Base-by-base conservation (phyloP, 2,113 vertebrate genomes). In the Antechinus flavipes region DNA sequence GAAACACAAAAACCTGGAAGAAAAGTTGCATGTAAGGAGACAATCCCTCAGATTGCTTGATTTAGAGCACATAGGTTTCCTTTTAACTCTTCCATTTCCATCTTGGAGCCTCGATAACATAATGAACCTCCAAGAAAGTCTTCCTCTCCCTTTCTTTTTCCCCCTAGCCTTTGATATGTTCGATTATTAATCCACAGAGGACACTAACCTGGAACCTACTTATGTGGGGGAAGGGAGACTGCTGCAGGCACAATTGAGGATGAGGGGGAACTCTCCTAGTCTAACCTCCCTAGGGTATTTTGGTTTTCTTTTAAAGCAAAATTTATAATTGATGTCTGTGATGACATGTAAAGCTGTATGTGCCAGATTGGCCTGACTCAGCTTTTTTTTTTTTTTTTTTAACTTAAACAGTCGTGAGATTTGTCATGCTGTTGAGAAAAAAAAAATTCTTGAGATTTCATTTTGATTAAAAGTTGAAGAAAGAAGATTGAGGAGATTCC, bases 1-100 rank as follows among this genome's bases (percentile, higher is more conserved):
- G 94, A 96, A 97, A 96, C 90, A 89, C 96, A 96, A 98, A 84
- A 98, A 95, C 94, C 96, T 94, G 30, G 95, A 96, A 97, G 92
- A 97, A 97, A 98, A 95, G 92, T 19, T 94, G 42, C 58, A 0
- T 95, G 94, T 96, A 94, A 95, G 98, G 96, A 94, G 68, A 97
- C 8, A 90, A 94, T 54, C 92, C 96, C 94, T 94, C 84, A 94
- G 93, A 76, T 49, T 91, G 16, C 84, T 93, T 19, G 25, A 50
- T 90, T 96, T 93, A 92, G 52, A 91, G 47, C 23, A 9, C 0
- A 1, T 30, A 35, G 47, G 61, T 93, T 97, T 98, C 95, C 94
- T 95, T 97, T 92, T 90, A 97, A 90, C 76, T 53, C 95, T 95
- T 93, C 27, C 27, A 42, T 14, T 53, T 94, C 93, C 95, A 90